Evolutionary conservation across 1,140 invertebrate genomes (phyloP), one percentile per base, ranked within the genome.

Genomic region (Drosophila busckii): DNA sequence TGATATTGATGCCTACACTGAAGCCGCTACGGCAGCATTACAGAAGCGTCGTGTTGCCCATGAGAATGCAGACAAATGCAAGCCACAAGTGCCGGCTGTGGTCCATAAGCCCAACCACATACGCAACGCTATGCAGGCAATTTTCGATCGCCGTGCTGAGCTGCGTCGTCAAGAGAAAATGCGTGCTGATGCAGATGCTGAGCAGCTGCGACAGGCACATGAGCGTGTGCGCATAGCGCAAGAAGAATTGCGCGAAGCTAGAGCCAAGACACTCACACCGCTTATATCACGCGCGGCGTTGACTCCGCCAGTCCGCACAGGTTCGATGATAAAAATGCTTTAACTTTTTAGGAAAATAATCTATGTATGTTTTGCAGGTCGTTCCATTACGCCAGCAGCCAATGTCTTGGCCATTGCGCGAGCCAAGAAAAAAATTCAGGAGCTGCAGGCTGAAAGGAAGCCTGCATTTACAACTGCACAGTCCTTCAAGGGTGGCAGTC

Each of bases 401-500:
- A 92, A 92, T 55, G 90, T 91, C 7, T 87, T 89, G 58, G 88
- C 90, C 0, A 86, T 92, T 5, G 89, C 91, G 2, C 71, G 89
- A 17, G 89, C 91, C 1, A 92, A 92, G 64, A 90, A 89, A 28
- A 89, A 90, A 52, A 88, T 91, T 12, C 82, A 88, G 10, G 88
- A 89, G 49, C 61, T 90, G 16, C 85, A 73, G 20, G 85, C 87
- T 2, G 40, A 83, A 1, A 89, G 89, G 29, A 82, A 76, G 25
- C 70, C 71, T 6, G 70, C 60, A 6, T 90, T 89, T 56, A 94
- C 93, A 2, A 75, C 88, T 6, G 89, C 91, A 2, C 93, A 94
- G 86, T 94, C 93, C 0, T 87, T 90, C 2, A 95, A 94, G 87
- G 90, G 91, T 8, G 85, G 87, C 23, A 88, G 89, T 19, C 89